Conservation (phyloP, 2,888 invertebrate species). For the Petrophora chlorosata region DNA sequence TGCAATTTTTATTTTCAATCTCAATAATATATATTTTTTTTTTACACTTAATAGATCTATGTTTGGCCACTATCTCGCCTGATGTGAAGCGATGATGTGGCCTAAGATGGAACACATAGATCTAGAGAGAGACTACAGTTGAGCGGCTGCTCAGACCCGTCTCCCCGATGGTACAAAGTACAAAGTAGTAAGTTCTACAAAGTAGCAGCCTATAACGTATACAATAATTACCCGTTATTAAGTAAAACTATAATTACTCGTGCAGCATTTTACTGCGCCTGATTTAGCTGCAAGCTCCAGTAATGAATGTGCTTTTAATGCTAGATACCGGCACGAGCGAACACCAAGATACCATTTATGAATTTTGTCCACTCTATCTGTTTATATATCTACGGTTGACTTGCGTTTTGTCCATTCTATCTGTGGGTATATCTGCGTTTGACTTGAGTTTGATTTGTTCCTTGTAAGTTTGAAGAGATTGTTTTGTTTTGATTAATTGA, state of each 20-base stretch:
- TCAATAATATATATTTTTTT: too few relatives aligned
- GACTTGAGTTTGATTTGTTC: slow-evolving; percentile 9
- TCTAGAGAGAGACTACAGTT: too few relatives aligned
- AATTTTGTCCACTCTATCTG: slow-evolving; percentile 36
- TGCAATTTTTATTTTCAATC: too few relatives aligned
- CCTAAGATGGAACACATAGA: too few relatives aligned
- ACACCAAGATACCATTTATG: slow-evolving; percentile 36
- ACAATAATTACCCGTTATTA: background rate
- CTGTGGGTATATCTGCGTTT: slow-evolving; percentile 16
- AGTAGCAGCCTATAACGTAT: background rate
- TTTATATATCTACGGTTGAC: slow-evolving; percentile 26
- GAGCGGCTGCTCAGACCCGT: too few relatives aligned
- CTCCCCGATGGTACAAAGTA: too few relatives aligned
- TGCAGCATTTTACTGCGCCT: slow-evolving; percentile 64
- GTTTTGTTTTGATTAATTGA: slow-evolving; percentile 10
- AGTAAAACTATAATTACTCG: slow-evolving; percentile 14
- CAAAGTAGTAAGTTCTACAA: too few relatives aligned
- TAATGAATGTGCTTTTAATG: slow-evolving; percentile 82
- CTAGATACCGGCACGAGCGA: slow-evolving; percentile 74
- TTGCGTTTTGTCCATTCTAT: slow-evolving; percentile 19
- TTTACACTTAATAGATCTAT: too few relatives aligned
- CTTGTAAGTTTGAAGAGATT: background rate
- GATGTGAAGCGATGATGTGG: too few relatives aligned
- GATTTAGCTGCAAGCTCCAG: slow-evolving; percentile 68
- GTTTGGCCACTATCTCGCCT: too few relatives aligned